Evolutionary conservation across 2,797 vertebrate genomes (phyloP), one percentile per base, ranked within the genome.

Genomic region (Pipistrellus pygmaeus): DNA sequence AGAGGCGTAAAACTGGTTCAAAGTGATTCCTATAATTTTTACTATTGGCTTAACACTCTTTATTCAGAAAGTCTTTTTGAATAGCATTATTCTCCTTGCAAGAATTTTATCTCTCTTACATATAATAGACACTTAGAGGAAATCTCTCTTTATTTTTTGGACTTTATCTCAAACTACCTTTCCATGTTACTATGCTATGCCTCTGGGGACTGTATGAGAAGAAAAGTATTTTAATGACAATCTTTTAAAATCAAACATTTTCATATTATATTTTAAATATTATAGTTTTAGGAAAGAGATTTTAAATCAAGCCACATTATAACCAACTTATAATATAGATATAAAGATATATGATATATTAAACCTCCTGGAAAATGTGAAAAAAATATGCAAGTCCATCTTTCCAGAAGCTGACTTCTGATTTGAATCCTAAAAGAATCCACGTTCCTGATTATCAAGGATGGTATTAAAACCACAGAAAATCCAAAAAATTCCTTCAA

Each of bases 1-100:
- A 57, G 41, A 92, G 95, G 90, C 96, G 46, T n/a, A 72, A 95
- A 98, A 96, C 10, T 30, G 1, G 17, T 93, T 95, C 14, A n/a
- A 92, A 96, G 71, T 12, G 41, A 93, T 92, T 95, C 90, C n/a
- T 57, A 0, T 87, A 96, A 85, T 96, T 81, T 82, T 76, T 72
- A 55, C 3, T 12, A 76, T 27, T 88, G 94, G 64, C 23, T 23
- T 44, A 71, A 84, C 81, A 11, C 51, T 88, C 83, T 92, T 88
- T 55, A 95, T 92, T 96, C 76, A 77, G 46, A 92, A 62, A 83
- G 18, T 90, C 55, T 78, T 66, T 78, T 81, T 92, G n/a, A 55
- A 92, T 48, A 73, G 87, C 90, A 69, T 95, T 89, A 46, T 2
- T 85, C 20, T 90, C 85, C 32, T 88, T 35, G 91, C 53, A 90